Conservation (phyloP, 2,113 vertebrate genomes). For the Bagarius yarrelli region DNA sequence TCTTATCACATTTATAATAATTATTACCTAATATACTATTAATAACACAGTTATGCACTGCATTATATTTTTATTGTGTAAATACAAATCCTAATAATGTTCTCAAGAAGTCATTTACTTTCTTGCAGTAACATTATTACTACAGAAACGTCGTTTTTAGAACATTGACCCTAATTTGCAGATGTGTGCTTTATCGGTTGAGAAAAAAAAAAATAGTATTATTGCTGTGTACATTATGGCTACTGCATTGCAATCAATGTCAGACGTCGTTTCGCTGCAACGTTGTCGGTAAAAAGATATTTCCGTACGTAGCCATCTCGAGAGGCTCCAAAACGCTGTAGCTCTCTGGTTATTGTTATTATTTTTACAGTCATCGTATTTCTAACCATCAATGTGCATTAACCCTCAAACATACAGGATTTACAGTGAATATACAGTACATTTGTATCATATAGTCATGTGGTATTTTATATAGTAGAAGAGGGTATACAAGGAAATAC, state of each 20-base stretch:
- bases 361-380: slow-evolving; percentile 26
- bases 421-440: slow-evolving; percentile 66
- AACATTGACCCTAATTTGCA: slow-evolving; percentile 27
- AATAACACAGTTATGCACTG: neutral
- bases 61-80: neutral
- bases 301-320: slow-evolving; percentile 55
- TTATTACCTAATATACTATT: too few relatives aligned
- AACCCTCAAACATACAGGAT: slow-evolving; percentile 65
- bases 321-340: slow-evolving; percentile 48
- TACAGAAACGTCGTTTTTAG: neutral
- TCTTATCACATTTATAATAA: too few relatives aligned
- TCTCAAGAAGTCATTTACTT: neutral
- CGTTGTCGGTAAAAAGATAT: slow-evolving; percentile 61
- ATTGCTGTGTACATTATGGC: slow-evolving; percentile 74
- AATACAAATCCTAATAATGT: neutral
- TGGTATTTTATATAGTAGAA: slow-evolving; percentile 57
- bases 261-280: slow-evolving; percentile 69
- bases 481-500: slow-evolving; percentile 70
- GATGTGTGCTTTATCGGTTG: slow-evolving; percentile 23
- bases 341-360: slow-evolving; percentile 50
- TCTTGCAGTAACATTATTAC: neutral
- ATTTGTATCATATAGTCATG: slow-evolving; percentile 54
- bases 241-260: slow-evolving; percentile 65
- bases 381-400: slow-evolving; percentile 61
- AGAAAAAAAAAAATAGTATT: slow-evolving; percentile 46